Base-by-base conservation (phyloP, 2,113 vertebrate species). In the Brachypteracias leptosomus region DNA sequence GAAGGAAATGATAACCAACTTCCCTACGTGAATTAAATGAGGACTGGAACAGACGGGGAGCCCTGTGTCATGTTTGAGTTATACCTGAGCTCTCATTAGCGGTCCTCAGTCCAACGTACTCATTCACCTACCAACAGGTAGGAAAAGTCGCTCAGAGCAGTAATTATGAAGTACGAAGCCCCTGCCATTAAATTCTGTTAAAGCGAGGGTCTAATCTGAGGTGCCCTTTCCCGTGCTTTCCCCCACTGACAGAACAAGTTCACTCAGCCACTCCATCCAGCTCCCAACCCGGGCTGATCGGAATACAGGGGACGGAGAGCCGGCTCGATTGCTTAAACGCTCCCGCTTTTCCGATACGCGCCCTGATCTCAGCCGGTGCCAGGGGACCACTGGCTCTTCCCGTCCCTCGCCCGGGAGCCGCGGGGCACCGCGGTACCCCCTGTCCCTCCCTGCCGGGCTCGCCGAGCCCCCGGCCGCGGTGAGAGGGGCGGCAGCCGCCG, bases 51-150 rank as follows among this genome's bases (percentile, higher is more conserved):
- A 86, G 62, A 38, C 74, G 58, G 70, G 79, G 70, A 94, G 29
- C 44, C 85, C 26, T 68, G 63, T 10, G 22, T 59, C 76, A 47
- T 76, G 66, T 57, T 75, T 62, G 55, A 87, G 73, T 94, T 90
- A 70, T 9, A 68, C 31, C 85, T 61, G 46, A 79, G 67, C 74
- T 95, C 72, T 96, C 92, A 85, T 89, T 81, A 90, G 71, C 90
- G 68, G 44, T 86, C 89, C 93, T 68, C 79, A 80, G 85, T 55
- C 75, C 93, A 86, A 90, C 42, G 70, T 83, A 62, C 93, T 94
- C 95, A 97, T 92, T 88, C 87, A 92, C 88, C 91, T 95, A 92
- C 95, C 88, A 94, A 92, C 94, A 96, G 77, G 86, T 97, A 95
- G 78, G 93, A 92, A 96, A 85, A 93, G 81, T 90, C 88, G 18